These are phyloP conservation scores for Lepus americanus DNA, from an alignment of 2,113 vertebrate species.

Conservation along the genomic window DNA sequence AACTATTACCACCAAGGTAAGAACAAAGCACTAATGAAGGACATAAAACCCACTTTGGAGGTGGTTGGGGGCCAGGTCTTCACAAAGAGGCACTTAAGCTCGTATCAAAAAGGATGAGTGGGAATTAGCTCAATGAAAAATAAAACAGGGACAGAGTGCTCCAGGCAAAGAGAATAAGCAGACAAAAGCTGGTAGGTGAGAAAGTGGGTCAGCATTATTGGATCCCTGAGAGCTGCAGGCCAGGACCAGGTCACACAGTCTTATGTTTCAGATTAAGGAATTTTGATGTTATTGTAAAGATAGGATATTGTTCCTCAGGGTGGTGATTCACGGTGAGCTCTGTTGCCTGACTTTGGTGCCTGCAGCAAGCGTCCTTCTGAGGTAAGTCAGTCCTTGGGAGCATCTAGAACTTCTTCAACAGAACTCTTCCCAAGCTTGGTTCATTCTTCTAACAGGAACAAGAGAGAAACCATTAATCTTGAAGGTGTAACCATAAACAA, in stretches of 20 bases:
- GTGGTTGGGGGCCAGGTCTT: background rate
- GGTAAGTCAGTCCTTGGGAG: background rate
- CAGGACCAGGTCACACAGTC: background rate
- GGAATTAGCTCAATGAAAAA: conserved; percentile 13
- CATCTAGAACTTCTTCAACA: background rate
- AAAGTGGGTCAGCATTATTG: background rate
- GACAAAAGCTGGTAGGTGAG: background rate
- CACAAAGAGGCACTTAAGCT: background rate
- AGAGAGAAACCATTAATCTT: background rate
- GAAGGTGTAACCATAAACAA: background rate
- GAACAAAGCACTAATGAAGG: background rate
- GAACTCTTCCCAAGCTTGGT: background rate
- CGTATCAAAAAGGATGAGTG: background rate
- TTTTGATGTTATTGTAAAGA: background rate
- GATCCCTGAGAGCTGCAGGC: background rate
- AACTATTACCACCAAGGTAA: conserved; percentile 9
- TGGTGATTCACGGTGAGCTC: background rate
- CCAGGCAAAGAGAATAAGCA: conserved; percentile 4
- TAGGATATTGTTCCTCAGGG: background rate
- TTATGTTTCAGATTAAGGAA: background rate
- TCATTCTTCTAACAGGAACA: background rate
- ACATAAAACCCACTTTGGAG: background rate
- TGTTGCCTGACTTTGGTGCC: background rate
- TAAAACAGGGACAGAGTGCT: conserved; percentile 2
- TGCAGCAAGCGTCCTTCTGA: background rate